Base-by-base conservation (phyloP, 2,888 invertebrate species). In the Catonia carolina region DNA sequence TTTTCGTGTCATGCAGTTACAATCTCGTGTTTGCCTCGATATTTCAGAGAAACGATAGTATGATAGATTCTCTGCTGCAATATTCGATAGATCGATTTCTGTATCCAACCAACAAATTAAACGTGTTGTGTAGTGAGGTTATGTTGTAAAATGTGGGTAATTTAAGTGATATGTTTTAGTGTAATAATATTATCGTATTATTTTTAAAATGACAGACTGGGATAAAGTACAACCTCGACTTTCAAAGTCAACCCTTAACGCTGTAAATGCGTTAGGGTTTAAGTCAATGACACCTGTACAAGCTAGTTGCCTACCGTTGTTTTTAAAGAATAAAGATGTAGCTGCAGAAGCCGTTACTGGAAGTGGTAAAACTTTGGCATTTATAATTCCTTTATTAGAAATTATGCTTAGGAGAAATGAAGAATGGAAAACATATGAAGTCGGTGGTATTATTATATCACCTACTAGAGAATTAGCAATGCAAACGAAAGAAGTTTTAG, bases 321-420 rank as follows among this genome's bases (percentile, higher is more conserved):
- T 99, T 52, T 71, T 97, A 53, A 82, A 83, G 7, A 89, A 90
- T 66, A 97, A 96, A 73, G 99, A 99, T 78, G 95, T 99, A 12
- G 95, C 93, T 1, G 98, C 91, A 0, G 97, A 99, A 74, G 98
- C 99, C 2, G 93, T 98, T 0, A 99, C 99, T 1, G 99, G 99
- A 2, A 97, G 97, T 62, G 99, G 99, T 0, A 99, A 99, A 75
- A 99, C 98, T 0, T 74, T 99, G 36, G 95, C 98, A 0, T 99
- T 98, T 73, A 75, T 98, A 10, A 83, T 99, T 41, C 99, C 99
- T 0, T 72, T 95, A 67, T 68, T 99, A 50, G 92, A 98, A 75
- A 84, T 94, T 66, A 73, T 99, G 49, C 75, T 83, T 65, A 78
- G 77, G 64, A 75, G 77, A 35, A 78, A 81, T 45, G 76, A 78